These are phyloP conservation scores for Sciurus vulgaris DNA, from an alignment of 2,797 vertebrate genomes.

Conservation along the genomic window DNA sequence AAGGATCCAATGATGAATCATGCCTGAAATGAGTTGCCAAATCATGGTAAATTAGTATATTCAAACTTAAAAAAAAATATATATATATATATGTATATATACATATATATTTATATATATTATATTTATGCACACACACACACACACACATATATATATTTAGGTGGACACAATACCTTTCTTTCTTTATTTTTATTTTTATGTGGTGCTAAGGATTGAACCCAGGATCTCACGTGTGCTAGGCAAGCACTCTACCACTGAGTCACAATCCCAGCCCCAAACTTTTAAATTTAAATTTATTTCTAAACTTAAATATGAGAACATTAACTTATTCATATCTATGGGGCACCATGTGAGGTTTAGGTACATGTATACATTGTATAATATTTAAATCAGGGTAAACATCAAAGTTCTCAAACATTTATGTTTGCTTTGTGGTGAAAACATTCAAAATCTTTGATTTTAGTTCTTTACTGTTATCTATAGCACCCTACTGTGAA, in stretches of 20 bases:
- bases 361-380: not conserved
- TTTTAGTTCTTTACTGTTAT: not conserved
- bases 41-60: not conserved
- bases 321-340: not conserved
- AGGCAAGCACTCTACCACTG: too few relatives aligned
- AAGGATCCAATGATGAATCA: constrained; percentile 12
- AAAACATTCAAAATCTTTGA: not conserved
- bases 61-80: too few relatives aligned
- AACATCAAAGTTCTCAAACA: not conserved
- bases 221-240: too few relatives aligned
- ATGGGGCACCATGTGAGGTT: not conserved
- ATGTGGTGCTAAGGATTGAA: too few relatives aligned
- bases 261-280: too few relatives aligned
- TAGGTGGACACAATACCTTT: too few relatives aligned
- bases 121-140: too few relatives aligned
- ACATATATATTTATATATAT: too few relatives aligned
- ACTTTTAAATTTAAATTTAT: not conserved
- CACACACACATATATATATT: too few relatives aligned
- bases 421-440: not conserved
- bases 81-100: too few relatives aligned
- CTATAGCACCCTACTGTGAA: too few relatives aligned
- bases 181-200: too few relatives aligned
- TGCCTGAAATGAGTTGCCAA: constrained; percentile 3
- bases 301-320: not conserved
- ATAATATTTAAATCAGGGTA: not conserved